Percentiles rank a stretch among this genome's conserved stretches.
Evolutionary conservation across 2,888 invertebrate genomes (phyloP).

Genomic region (Phrixothrix hirtus): DNA sequence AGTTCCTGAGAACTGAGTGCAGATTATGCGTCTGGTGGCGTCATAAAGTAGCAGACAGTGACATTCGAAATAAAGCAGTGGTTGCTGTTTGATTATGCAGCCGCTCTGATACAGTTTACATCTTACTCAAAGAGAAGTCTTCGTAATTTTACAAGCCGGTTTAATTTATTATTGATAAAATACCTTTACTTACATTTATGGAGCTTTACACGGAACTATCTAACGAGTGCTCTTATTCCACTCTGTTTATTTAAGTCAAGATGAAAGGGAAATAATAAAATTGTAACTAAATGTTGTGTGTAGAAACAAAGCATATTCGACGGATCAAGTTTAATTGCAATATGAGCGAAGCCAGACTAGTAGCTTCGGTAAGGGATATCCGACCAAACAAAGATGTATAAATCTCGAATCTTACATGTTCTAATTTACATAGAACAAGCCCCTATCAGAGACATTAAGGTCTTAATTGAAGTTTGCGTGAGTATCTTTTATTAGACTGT

Average conservation of each 20-base stretch:
- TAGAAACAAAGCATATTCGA: no score
- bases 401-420: constrained; percentile 42
- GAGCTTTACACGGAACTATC: constrained; percentile 14
- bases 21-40: constrained; percentile 47
- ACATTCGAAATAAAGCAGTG: constrained; percentile 50
- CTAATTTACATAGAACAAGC: constrained; percentile 47
- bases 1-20: constrained; percentile 49
- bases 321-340: constrained; percentile 11
- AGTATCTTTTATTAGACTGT: constrained; percentile 37
- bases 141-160: constrained; percentile 23
- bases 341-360: constrained; percentile 15
- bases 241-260: no score
- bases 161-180: constrained; percentile 30
- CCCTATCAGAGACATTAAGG: constrained; percentile 45
- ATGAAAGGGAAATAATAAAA: no score
- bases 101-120: constrained; percentile 44
- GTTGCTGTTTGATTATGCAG: constrained; percentile 45
- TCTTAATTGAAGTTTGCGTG: constrained; percentile 47
- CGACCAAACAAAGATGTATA: constrained; percentile 38
- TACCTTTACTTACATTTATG: constrained; percentile 13
- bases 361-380: constrained; percentile 24
- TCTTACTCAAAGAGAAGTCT: constrained; percentile 41
- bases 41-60: constrained; percentile 49
- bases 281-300: no score
- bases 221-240: no score